Evolutionary conservation across 2,797 vertebrate species (phyloP).

Genomic region (Artibeus jamaicensis): DNA sequence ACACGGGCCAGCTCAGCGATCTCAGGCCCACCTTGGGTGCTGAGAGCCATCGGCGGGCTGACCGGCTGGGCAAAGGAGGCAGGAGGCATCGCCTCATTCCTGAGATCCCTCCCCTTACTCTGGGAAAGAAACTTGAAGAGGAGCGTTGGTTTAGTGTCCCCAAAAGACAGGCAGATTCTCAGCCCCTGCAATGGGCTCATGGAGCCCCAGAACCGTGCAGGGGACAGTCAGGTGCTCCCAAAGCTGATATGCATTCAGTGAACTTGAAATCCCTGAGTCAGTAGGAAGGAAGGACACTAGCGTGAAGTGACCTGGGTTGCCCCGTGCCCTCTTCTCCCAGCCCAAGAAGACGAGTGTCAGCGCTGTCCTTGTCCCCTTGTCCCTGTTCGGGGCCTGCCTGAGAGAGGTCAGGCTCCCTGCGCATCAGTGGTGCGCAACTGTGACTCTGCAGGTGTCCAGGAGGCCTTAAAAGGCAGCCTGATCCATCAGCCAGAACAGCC

Average conservation of each 20-base stretch:
- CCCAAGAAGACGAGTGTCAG: not conserved
- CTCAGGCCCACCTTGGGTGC: not conserved
- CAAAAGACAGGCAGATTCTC: not conserved
- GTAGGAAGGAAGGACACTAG: not conserved
- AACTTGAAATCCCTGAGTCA: not conserved
- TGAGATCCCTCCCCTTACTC: not conserved
- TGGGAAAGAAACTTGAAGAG: not conserved
- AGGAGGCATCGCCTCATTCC: not conserved
- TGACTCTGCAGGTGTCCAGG: not conserved
- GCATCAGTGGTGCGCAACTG: not conserved
- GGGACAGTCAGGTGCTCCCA: not conserved
- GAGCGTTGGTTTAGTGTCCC: not conserved
- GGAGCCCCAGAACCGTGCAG: not conserved
- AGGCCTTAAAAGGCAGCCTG: constrained; percentile 5
- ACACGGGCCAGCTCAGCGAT: not conserved
- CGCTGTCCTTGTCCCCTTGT: not conserved
- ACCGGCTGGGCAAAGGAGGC: not conserved
- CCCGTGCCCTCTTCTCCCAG: no score
- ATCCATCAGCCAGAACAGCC: not conserved
- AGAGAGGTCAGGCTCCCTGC: not conserved
- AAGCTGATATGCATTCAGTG: not conserved
- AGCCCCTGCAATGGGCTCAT: not conserved
- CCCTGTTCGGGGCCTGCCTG: not conserved
- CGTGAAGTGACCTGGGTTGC: rapidly evolving
- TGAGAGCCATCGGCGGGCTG: not conserved